phyloP scores from a whole-genome alignment of 2,797 vertebrate species.

The Scyliorhinus canicula region DNA sequence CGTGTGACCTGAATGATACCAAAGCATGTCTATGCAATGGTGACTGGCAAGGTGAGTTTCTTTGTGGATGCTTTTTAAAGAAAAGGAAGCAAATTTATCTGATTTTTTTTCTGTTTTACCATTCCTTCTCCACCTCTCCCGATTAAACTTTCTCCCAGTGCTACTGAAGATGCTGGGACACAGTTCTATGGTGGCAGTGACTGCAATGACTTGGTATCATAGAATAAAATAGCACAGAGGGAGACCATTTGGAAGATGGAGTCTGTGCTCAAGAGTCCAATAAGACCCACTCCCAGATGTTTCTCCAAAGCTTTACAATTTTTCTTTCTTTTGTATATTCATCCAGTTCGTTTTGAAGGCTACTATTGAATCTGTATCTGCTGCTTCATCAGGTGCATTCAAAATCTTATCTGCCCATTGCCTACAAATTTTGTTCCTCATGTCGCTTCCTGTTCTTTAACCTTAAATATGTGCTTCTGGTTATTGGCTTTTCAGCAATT shows the following conservation, averaged over 20 bases:
- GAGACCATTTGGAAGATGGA: background rate
- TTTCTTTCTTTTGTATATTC: background rate
- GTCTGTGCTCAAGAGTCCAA: background rate
- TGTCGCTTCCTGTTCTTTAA: too few species aligned
- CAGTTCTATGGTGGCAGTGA: background rate
- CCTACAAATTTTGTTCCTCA: too few species aligned
- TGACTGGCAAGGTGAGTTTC: conserved; percentile 82
- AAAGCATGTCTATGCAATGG: conserved; percentile 66
- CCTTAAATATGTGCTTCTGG: too few species aligned
- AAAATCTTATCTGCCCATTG: too few species aligned
- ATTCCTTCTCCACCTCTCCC: background rate
- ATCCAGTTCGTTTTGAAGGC: too few species aligned
- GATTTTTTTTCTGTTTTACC: background rate
- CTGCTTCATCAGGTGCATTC: too few species aligned
- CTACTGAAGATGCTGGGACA: background rate
- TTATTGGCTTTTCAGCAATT: too few species aligned
- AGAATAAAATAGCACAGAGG: background rate
- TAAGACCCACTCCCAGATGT: background rate
- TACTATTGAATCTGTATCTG: too few species aligned
- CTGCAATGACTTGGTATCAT: background rate
- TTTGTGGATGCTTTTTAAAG: background rate
- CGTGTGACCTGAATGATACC: conserved; percentile 55
- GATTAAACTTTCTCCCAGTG: background rate
- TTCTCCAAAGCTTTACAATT: background rate
- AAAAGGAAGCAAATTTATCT: background rate